A percentile compares a stretch with the other conserved stretches of the same genome.
These are phyloP conservation scores for Sarcophaga peregrina DNA, from an alignment of 1,140 invertebrate species.

Conservation along the genomic window DNA sequence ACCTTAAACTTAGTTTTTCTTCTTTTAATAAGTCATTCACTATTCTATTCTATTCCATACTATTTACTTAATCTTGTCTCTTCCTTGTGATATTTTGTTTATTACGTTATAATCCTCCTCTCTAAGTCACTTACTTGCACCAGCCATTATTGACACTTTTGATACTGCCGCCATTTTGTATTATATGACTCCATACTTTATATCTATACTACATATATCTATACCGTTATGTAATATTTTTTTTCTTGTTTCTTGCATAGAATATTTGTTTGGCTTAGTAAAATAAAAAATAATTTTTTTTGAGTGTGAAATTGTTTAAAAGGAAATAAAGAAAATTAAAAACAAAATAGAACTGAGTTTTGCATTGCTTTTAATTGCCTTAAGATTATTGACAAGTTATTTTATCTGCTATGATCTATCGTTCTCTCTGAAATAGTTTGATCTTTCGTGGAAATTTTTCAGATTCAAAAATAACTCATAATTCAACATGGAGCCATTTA, in stretches of 20 bases:
- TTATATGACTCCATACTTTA: neutral
- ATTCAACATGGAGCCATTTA: too few relatives aligned
- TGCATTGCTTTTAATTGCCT: neutral
- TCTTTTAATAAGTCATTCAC: too few relatives aligned
- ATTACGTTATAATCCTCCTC: neutral
- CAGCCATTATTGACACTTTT: neutral
- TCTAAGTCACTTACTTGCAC: conserved; percentile 21
- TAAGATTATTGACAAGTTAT: too few relatives aligned
- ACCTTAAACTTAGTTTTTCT: too few relatives aligned
- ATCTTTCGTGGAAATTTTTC: too few relatives aligned
- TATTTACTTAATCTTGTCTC: neutral
- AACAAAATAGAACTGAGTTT: neutral
- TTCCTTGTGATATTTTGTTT: conserved; percentile 1
- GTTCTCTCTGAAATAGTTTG: too few relatives aligned
- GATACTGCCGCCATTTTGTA: conserved; percentile 7
- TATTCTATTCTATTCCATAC: too few relatives aligned
- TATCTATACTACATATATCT: neutral
- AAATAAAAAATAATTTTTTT: neutral
- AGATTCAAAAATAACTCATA: too few relatives aligned
- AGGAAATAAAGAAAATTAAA: conserved; percentile 13
- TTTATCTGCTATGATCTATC: too few relatives aligned
- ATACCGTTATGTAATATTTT: neutral
- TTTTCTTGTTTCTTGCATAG: neutral
- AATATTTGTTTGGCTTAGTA: neutral
- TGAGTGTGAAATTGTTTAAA: neutral